Percentiles rank a stretch among this genome's conserved stretches.
Evolutionary conservation across 2,888 invertebrate genomes (phyloP).

Genomic region (Hedya salicella): DNA sequence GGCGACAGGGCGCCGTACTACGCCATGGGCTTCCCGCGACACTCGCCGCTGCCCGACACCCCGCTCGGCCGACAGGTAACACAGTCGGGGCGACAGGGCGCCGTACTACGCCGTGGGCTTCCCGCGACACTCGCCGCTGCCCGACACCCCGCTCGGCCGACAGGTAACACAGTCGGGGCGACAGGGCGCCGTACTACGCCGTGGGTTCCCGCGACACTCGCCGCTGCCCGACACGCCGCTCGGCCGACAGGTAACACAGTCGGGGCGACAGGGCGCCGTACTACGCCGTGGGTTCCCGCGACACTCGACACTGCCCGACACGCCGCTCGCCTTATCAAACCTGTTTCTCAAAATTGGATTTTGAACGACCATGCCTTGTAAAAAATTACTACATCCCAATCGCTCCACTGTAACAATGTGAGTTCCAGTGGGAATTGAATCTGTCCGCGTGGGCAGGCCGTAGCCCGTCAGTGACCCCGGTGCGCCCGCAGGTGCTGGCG

Average conservation of each 20-base stretch:
- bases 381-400: no score
- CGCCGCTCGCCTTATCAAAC: no score
- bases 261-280: no score
- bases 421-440: no score
- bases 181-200: constrained; percentile 94
- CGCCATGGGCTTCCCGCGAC: constrained; percentile 94
- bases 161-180: constrained; percentile 89
- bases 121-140: constrained; percentile 92
- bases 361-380: no score
- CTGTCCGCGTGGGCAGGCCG: no score
- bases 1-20: constrained; percentile 94
- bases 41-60: constrained; percentile 93
- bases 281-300: no score
- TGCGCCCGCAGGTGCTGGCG: constrained; percentile 84
- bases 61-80: constrained; percentile 87
- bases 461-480: neutral
- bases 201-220: constrained; percentile 94
- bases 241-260: constrained; percentile 86
- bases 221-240: constrained; percentile 93
- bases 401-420: no score
- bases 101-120: constrained; percentile 96
- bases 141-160: constrained; percentile 92
- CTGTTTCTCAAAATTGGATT: no score
- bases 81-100: constrained; percentile 92
- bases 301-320: no score